These are phyloP conservation scores for Echinops telfairi DNA, from an alignment of 2,113 vertebrate species.

Conservation along the genomic window DNA sequence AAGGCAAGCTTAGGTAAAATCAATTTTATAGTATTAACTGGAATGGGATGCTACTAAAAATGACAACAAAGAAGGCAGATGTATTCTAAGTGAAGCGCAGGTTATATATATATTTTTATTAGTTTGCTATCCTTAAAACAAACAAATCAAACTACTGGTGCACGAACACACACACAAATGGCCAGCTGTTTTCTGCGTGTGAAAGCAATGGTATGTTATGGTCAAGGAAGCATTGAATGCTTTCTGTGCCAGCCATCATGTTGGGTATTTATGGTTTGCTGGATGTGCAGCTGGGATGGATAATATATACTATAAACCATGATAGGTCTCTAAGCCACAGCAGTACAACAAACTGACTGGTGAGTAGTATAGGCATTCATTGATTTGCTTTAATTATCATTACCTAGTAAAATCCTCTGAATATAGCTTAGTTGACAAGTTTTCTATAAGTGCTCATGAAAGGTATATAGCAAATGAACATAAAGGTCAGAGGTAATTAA, in stretches of 20 bases:
- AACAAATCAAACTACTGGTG: neutral
- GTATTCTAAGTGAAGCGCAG: neutral
- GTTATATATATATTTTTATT: neutral
- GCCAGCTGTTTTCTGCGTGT: neutral
- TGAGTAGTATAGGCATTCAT: neutral
- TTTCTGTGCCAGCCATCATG: neutral
- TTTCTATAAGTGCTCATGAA: slow-evolving; percentile 11
- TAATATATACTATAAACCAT: neutral
- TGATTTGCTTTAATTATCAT: neutral
- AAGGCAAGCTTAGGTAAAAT: neutral
- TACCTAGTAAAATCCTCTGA: neutral
- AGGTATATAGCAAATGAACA: neutral
- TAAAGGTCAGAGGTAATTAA: neutral
- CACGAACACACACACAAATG: neutral
- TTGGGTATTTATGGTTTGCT: neutral
- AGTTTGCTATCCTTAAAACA: neutral
- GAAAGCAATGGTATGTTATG: neutral
- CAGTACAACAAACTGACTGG: neutral
- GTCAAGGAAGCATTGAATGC: too few relatives aligned
- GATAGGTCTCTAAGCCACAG: neutral
- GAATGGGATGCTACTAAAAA: neutral
- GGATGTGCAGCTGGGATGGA: neutral
- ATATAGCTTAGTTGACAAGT: neutral
- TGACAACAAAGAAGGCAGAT: neutral
- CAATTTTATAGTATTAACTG: neutral